A percentile compares a stretch with the other conserved stretches of the same genome.
Evolutionary conservation across 2,113 vertebrate species (phyloP).

Genomic region (Archilochus colubris): DNA sequence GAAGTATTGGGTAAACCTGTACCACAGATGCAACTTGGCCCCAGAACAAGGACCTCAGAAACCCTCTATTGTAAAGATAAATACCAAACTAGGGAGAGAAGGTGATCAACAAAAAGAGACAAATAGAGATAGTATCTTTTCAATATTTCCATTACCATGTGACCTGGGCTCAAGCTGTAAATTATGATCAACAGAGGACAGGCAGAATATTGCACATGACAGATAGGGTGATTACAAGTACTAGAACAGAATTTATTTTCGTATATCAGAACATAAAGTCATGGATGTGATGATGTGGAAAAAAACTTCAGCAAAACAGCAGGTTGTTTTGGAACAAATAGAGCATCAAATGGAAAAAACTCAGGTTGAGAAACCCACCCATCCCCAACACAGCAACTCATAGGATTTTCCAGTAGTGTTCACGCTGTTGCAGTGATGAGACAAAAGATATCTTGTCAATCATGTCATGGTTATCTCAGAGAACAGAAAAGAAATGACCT

Average conservation of each 20-base stretch:
- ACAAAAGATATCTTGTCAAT: neutral
- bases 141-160: accelerated
- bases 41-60: neutral
- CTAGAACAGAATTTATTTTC: neutral
- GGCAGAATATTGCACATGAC: neutral
- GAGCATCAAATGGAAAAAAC: neutral
- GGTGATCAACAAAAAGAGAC: neutral
- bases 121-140: neutral
- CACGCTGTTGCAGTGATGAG: neutral
- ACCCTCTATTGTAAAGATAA: neutral
- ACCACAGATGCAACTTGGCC: neutral
- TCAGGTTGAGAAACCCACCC: neutral
- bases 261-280: neutral
- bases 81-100: neutral
- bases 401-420: neutral
- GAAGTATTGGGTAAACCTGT: neutral
- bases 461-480: neutral
- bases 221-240: neutral
- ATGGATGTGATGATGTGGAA: too few relatives aligned
- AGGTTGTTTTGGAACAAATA: neutral
- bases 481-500: neutral
- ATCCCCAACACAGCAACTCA: neutral
- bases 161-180: neutral
- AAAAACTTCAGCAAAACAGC: neutral
- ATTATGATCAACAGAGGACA: neutral